Percentiles rank a stretch among this genome's conserved stretches.
phyloP scores from a whole-genome alignment of 2,113 vertebrate genomes.

The Neodon shergylaensis region DNA sequence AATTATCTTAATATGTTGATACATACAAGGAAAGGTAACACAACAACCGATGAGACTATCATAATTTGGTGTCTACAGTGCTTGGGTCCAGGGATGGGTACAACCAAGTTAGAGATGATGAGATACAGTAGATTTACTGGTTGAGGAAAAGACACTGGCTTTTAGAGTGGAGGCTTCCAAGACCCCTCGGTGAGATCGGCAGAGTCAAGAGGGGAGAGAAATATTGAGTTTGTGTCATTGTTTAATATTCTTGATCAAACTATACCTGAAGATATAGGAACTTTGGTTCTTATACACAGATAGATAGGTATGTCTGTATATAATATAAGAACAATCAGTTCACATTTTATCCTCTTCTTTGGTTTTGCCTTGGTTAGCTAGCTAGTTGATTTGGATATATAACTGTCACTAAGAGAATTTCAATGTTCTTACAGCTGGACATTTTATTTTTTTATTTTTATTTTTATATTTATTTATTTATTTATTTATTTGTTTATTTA shows the following conservation, averaged over 20 bases:
- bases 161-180: background rate
- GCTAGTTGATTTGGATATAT: slow-evolving; percentile 16
- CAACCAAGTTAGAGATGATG: background rate
- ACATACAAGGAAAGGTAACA: background rate
- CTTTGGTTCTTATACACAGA: background rate
- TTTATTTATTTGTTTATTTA: too few species aligned
- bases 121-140: background rate
- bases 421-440: background rate
- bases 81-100: background rate
- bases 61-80: background rate
- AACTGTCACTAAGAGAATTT: background rate
- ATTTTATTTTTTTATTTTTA: too few species aligned
- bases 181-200: background rate
- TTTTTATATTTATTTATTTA: too few species aligned
- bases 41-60: background rate
- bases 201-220: background rate
- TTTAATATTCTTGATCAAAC: background rate
- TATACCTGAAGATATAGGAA: background rate
- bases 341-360: background rate
- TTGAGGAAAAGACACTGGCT: background rate
- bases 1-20: background rate
- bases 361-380: background rate
- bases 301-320: too few species aligned
- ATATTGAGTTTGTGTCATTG: background rate
- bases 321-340: background rate